Percentiles rank a stretch among this genome's conserved stretches.
These are phyloP conservation scores for Rousettus leschenaultii DNA, from an alignment of 2,113 vertebrate genomes.

Conservation along the genomic window DNA sequence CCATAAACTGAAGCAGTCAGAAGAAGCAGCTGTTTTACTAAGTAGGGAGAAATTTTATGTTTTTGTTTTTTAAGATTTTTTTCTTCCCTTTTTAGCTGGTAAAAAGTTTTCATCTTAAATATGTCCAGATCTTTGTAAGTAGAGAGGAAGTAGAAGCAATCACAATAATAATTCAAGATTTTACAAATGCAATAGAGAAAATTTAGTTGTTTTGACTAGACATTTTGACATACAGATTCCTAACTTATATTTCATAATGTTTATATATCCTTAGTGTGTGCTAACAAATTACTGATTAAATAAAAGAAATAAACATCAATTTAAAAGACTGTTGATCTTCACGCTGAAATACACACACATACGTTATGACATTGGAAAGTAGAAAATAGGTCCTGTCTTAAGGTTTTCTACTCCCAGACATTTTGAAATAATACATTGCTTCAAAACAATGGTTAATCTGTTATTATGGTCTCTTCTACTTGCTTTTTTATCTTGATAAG, in stretches of 20 bases:
- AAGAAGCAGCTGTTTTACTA: slow-evolving; percentile 33
- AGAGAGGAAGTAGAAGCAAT: background rate
- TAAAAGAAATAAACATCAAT: background rate
- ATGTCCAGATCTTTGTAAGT: background rate
- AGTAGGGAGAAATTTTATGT: background rate
- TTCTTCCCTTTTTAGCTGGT: background rate
- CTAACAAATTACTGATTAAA: background rate
- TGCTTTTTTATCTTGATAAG: background rate
- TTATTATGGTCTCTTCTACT: background rate
- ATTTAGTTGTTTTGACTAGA: background rate
- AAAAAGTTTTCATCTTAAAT: background rate
- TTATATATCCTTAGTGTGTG: background rate
- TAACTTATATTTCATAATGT: background rate
- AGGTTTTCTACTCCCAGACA: background rate
- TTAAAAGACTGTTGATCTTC: background rate
- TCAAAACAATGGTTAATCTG: background rate
- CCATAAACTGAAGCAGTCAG: slow-evolving; percentile 40
- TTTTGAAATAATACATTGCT: background rate
- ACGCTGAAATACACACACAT: background rate
- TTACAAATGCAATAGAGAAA: background rate
- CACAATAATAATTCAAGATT: background rate
- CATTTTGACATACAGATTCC: background rate
- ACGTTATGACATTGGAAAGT: background rate
- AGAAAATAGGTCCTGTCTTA: background rate
- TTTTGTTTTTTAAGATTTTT: background rate